Percentiles rank a stretch among this genome's conserved stretches.
Conservation (phyloP, 1,140 invertebrate species). For the Zophobas atratus region DNA sequence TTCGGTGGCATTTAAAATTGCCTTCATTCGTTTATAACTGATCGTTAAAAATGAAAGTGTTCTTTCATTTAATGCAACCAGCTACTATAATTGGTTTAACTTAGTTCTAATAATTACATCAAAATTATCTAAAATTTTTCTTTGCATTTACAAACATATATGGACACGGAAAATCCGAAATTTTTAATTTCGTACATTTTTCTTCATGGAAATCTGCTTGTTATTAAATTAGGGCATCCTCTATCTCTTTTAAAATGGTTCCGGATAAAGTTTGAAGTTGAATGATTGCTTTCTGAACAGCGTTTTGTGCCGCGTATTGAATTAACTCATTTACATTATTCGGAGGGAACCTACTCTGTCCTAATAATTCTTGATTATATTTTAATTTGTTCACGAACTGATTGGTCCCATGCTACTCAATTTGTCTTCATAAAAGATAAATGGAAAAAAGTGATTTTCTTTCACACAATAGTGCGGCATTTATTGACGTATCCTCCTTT, state of each 20-base stretch:
- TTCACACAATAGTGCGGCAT: conserved; percentile 7
- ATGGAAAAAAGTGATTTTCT: conserved; percentile 35
- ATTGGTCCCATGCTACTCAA: conserved; percentile 38
- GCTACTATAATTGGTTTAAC: too few relatives aligned
- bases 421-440: conserved; percentile 36
- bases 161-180: too few relatives aligned
- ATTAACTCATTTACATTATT: conserved; percentile 43
- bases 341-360: conserved; percentile 31
- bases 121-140: too few relatives aligned
- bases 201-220: conserved; percentile 1
- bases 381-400: conserved; percentile 41
- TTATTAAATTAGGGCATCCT: conserved; percentile 34
- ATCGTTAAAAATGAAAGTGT: too few relatives aligned
- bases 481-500: neutral
- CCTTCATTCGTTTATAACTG: too few relatives aligned
- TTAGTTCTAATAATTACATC: too few relatives aligned
- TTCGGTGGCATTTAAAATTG: too few relatives aligned
- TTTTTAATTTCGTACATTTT: neutral
- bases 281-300: conserved; percentile 41
- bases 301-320: conserved; percentile 40
- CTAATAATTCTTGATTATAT: conserved; percentile 43
- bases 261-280: conserved; percentile 43
- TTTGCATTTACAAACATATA: too few relatives aligned
- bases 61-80: too few relatives aligned
- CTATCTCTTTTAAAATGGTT: conserved; percentile 43